Evolutionary conservation across 2,797 vertebrate genomes (phyloP), one percentile per base, ranked within the genome.

Genomic region (Acrossocheilus fasciatus): DNA sequence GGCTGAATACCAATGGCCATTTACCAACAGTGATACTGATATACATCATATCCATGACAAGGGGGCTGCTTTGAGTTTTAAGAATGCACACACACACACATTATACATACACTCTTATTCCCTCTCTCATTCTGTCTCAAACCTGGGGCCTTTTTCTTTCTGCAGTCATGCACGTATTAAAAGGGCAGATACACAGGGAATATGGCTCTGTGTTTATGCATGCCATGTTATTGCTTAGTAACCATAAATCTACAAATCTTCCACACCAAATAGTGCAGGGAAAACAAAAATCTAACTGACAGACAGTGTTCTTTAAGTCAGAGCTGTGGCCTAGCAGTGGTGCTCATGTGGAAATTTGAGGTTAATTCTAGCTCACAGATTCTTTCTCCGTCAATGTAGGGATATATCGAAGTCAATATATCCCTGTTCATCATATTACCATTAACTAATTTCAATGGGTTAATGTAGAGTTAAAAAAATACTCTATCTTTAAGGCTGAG

Each of bases 21-120:
- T 91, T 91, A 90, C 89, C 89, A 90, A 85, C 85, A 84, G 83
- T 86, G 90, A 91, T 91, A 90, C 90, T 90, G 90, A 91, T 90
- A 90, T 89, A 90, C 89, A 91, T 90, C 90, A 91, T 91, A 91
- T 91, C 89, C 84, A 89, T 91, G 87, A 89, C 89, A 90, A 88
- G 88, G 74, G 76, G 85, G 64, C 81, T 91, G 86, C 89, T 87
- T 89, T 76, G 85, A 81, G 86, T 59, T 81, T 73, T 80, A 57
- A 68, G 54, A 86, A 75, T 36, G 78, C 17, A n/a, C 41, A 39
- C 76, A 70, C 83, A 89, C 57, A n/a, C 52, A 54, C 18, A 74
- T 23, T 45, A 68, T 50, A 59, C 75, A 80, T 75, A 41, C 64
- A 59, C 81, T 86, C 69, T 88, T 36, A 64, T 82, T 85, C 86